Conservation (phyloP, 2,113 vertebrate genomes). For the Connochaetes taurinus region DNA sequence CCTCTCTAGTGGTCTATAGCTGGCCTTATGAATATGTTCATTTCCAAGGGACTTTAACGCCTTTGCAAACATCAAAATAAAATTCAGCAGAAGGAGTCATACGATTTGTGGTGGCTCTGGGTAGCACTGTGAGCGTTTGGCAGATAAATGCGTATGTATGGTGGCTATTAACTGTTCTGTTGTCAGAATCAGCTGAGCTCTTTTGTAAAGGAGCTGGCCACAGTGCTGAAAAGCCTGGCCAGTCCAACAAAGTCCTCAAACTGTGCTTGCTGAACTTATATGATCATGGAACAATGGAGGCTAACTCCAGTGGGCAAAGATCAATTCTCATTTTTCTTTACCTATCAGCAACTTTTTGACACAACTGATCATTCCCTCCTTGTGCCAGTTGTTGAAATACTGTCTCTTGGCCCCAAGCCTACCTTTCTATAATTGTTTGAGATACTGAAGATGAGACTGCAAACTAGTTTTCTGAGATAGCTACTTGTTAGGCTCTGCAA, state of each 20-base stretch:
- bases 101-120: not conserved
- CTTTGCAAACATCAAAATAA: not conserved
- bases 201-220: not conserved
- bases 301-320: not conserved
- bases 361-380: not conserved
- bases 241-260: not conserved
- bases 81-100: not conserved
- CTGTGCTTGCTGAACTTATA: not conserved
- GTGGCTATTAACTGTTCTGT: not conserved
- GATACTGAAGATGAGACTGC: not conserved
- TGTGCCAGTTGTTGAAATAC: not conserved
- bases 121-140: not conserved
- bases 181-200: rapidly evolving
- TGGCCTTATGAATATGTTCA: not conserved
- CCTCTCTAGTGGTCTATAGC: not conserved
- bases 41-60: not conserved
- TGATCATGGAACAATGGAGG: not conserved
- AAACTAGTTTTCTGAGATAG: not conserved
- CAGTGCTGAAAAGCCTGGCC: conserved; percentile 25
- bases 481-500: not conserved
- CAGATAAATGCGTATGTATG: not conserved
- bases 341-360: not conserved
- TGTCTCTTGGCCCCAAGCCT: not conserved
- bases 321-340: not conserved
- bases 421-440: not conserved